Evolutionary conservation across 1,140 invertebrate species (phyloP).

Genomic region (Drosophila parabipectinata): DNA sequence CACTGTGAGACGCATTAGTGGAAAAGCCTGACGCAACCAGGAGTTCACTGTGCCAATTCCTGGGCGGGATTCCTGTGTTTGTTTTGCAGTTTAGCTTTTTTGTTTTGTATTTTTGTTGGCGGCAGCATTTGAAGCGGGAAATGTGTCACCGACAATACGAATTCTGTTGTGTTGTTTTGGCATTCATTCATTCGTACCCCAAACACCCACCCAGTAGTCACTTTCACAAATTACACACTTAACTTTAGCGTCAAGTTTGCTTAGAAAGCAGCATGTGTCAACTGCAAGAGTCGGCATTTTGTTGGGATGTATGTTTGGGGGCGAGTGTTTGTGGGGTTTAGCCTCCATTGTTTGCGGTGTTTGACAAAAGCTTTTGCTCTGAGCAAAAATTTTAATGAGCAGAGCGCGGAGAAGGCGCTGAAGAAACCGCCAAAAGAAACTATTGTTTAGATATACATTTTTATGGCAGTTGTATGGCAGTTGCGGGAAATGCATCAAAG

Average conservation of each 20-base stretch:
- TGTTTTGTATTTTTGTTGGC: slow-evolving; percentile 14
- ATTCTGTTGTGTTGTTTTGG: slow-evolving; percentile 44
- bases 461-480: slow-evolving; percentile 36
- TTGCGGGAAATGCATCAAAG: slow-evolving; percentile 65
- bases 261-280: slow-evolving; percentile 62
- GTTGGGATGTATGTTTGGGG: neutral
- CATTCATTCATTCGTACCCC: slow-evolving; percentile 22
- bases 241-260: slow-evolving; percentile 49
- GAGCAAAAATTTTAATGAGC: slow-evolving; percentile 77
- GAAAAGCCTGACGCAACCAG: slow-evolving; percentile 36
- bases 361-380: slow-evolving; percentile 42
- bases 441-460: slow-evolving; percentile 60
- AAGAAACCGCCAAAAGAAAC: slow-evolving; percentile 60
- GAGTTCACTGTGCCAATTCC: slow-evolving; percentile 76
- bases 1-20: slow-evolving; percentile 46
- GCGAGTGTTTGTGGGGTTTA: slow-evolving; percentile 1
- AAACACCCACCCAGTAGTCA: slow-evolving; percentile 34
- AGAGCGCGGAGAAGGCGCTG: slow-evolving; percentile 8
- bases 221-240: slow-evolving; percentile 79
- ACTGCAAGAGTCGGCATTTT: slow-evolving; percentile 49
- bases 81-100: slow-evolving; percentile 21
- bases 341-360: slow-evolving; percentile 24
- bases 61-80: slow-evolving; percentile 37
- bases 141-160: slow-evolving; percentile 68
- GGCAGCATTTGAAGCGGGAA: slow-evolving; percentile 38